Conservation (phyloP, 2,888 invertebrate species). For the Lasioglossum leucozonium region DNA sequence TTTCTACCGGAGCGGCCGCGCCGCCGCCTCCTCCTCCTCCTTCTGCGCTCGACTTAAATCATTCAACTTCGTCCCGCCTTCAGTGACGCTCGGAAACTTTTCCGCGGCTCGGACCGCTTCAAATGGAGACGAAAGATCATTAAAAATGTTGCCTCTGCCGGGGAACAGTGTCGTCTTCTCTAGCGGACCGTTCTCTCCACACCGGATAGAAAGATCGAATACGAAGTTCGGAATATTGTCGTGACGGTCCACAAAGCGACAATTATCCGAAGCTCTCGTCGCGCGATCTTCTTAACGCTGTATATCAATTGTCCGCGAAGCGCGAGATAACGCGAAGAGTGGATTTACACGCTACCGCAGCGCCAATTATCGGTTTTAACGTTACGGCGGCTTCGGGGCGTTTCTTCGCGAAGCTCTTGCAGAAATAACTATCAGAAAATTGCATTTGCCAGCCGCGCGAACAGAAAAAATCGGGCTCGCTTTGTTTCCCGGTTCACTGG, state of each 20-base stretch:
- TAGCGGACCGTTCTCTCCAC: too few species aligned
- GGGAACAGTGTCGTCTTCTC: not conserved
- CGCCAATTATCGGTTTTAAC: not conserved
- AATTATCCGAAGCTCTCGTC: not conserved
- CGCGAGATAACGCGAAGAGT: too few species aligned
- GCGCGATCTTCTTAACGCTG: too few species aligned
- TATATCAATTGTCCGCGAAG: not conserved
- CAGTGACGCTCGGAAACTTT: slow-evolving; percentile 40
- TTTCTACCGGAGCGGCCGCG: slow-evolving; percentile 25
- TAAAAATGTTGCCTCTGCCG: not conserved
- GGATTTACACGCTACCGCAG: not conserved
- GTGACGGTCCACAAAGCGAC: not conserved
- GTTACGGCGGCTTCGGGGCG: not conserved
- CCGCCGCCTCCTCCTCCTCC: too few species aligned
- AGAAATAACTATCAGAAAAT: not conserved
- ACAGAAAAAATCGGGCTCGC: not conserved
- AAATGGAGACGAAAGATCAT: not conserved
- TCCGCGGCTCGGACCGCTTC: not conserved
- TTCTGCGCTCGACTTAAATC: slow-evolving; percentile 49
- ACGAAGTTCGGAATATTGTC: not conserved
- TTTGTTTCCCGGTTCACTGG: not conserved
- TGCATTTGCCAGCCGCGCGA: not conserved
- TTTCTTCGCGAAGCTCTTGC: not conserved
- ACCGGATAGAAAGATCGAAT: not conserved
- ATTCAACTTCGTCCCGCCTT: slow-evolving; percentile 45